Base-by-base conservation (phyloP, 2,888 invertebrate species). In the Scotopteryx bipunctaria region DNA sequence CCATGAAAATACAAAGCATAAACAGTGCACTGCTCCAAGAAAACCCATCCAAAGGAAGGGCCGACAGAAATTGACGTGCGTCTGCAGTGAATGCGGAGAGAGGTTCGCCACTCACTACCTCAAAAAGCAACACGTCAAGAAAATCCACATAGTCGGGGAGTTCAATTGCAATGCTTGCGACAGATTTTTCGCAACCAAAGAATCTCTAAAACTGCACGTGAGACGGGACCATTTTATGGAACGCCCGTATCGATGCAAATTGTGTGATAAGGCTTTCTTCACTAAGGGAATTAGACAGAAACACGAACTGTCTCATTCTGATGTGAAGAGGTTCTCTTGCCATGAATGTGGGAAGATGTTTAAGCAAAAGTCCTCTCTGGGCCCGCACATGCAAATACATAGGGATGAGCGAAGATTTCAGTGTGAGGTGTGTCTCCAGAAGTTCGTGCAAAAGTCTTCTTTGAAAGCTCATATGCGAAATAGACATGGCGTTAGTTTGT, bases 381-480 rank as follows among this genome's bases (percentile, higher is more conserved):
- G 2, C 2, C 35, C 35, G 16, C 45, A 86, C 46, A 63, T 80
- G 72, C 58, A 63, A 16, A 61, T 59, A 3, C 72, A 73, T 38
- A 51, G 41, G 1, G 50, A 59, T 19, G 59, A 57, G 17, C 53
- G 47, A 11, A 57, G 59, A n/a, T 63, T 63, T 19, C 49, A 49
- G 5, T 71, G 72, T 38, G 14, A 42, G 5, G 27, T 48, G 3
- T 73, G 73, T 42, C 60, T 44, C 0, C 68, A 66, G 31, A 66
- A 67, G 29, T 71, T 78, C 8, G 69, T 78, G 4, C 70, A 85
- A 61, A 72, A 83, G 65, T 57, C 76, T 64, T 84, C 82, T 23
- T 77, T 81, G 62, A 70, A 77, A 25, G 76, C 73, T 15, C 90
- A 91, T 50, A 79, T 89, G 71, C 81, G 80, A 5, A 77, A 78